Base-by-base conservation (phyloP, 2,797 vertebrate genomes). In the Platalea minor region DNA sequence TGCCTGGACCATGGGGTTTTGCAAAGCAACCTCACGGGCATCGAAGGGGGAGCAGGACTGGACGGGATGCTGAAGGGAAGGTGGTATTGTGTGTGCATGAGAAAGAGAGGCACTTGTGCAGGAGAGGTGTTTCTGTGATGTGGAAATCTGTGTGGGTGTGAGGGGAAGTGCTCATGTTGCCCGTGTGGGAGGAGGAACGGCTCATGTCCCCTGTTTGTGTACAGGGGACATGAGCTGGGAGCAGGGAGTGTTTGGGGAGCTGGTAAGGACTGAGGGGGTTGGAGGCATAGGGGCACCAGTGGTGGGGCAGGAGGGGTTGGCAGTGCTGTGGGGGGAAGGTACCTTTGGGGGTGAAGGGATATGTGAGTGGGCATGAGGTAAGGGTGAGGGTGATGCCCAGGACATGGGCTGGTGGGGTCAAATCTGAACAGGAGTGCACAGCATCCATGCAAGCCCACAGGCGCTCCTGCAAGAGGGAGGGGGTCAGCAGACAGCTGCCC, bases 91-190 rank as follows among this genome's bases (percentile, higher is more conserved):
- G 18, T 12, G 65, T 13, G 25, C 0, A 0, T 2, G 20, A 24
- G 45, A 25, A 11, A 57, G 8, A n/a, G 20, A 29, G 54, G 20
- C 0, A 3, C 12, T 37, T 18, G 14, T 4, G 11, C 1, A 2
- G 69, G 69, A 24, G 33, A 39, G 14, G 29, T 0, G 3, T 50
- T 68, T 50, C 43, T 82, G 53, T 1, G 0, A 14, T 23, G 20
- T 7, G 28, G 31, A 67, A 17, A 11, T n/a, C 31, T n/a, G 0
- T 7, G 48, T 9, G 45, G 9, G 39, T n/a, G 25, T 1, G 35
- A 45, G 61, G n/a, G 56, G 9, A n/a, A 39, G 83, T 1, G 4
- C 16, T 78, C 9, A 4, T 23, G 17, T 4, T 41, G 28, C 17
- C 33, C 2, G 0, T 6, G 39, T 4, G 24, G 23, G 35, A 18